These are phyloP conservation scores for Serinus canaria DNA, from an alignment of 2,113 vertebrate species.

Conservation along the genomic window DNA sequence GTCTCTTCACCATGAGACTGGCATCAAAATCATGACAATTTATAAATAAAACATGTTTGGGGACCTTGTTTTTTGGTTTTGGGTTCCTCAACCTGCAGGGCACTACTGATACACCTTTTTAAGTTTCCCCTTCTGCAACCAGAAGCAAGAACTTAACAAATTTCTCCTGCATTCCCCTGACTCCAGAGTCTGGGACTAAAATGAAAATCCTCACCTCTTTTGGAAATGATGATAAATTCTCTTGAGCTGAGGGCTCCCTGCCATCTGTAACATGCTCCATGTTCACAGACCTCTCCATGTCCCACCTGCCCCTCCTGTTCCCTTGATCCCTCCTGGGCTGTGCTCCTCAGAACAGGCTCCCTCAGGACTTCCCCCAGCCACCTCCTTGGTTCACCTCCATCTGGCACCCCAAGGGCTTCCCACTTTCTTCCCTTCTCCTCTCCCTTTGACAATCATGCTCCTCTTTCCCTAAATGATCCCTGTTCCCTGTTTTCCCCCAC, in stretches of 20 bases:
- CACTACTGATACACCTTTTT: not conserved
- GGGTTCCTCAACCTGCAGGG: not conserved
- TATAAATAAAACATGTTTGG: not conserved
- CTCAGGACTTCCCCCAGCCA: not conserved
- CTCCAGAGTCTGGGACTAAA: not conserved
- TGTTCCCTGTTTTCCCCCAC: not conserved
- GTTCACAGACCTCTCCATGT: not conserved
- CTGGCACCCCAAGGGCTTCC: not conserved
- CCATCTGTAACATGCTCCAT: fast-evolving
- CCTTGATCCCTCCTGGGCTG: no score
- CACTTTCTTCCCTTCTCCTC: not conserved
- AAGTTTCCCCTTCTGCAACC: not conserved
- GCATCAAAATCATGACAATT: not conserved
- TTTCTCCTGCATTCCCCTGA: not conserved
- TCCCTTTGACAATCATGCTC: not conserved
- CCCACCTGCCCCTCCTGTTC: not conserved
- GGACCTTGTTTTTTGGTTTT: not conserved
- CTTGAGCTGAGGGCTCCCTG: not conserved
- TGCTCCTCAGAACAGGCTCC: not conserved
- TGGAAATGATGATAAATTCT: not conserved
- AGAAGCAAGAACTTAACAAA: not conserved
- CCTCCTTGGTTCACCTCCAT: not conserved
- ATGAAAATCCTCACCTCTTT: not conserved
- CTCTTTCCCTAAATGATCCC: not conserved
- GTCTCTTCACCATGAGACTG: not conserved